These are phyloP conservation scores for Rhyacophila brunnea DNA, from an alignment of 1,140 invertebrate species.

Conservation along the genomic window DNA sequence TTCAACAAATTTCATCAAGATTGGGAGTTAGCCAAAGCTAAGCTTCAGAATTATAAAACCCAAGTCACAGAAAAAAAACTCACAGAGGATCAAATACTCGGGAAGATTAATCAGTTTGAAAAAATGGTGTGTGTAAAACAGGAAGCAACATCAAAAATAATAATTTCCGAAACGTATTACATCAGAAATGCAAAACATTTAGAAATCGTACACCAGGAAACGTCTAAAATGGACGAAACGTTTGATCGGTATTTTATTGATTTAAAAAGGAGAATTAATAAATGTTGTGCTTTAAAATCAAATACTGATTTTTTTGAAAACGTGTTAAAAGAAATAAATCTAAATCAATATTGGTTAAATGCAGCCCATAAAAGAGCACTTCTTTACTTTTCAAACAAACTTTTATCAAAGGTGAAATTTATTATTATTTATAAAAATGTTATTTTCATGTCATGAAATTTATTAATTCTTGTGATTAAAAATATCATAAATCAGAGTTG, in stretches of 20 bases:
- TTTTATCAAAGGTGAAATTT: conserved; percentile 1
- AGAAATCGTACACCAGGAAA: not conserved
- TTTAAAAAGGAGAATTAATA: conserved; percentile 3
- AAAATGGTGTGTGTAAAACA: not conserved
- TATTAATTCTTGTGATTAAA: not conserved
- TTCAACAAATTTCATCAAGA: conserved; percentile 3
- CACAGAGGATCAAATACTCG: conserved; percentile 4
- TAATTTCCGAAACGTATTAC: not conserved
- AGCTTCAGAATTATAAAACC: conserved; percentile 14
- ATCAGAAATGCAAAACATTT: not conserved
- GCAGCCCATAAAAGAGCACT: not conserved
- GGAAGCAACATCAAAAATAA: not conserved
- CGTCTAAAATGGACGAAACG: not conserved
- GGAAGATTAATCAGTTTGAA: conserved; percentile 3
- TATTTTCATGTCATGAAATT: not conserved
- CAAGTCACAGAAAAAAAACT: not conserved
- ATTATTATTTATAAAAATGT: not conserved
- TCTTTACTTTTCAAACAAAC: not conserved
- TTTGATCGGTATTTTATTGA: conserved; percentile 3
- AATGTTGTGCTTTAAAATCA: not conserved
- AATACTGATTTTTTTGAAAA: not conserved
- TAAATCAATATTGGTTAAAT: conserved; percentile 5
- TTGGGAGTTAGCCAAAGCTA: conserved; percentile 2
- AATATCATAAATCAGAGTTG: not conserved
- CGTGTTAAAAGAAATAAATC: conserved; percentile 6